A percentile compares a stretch with the other conserved stretches of the same genome.
Conservation (phyloP, 2,113 vertebrate genomes). For the Phalacrocorax pelagicus region DNA sequence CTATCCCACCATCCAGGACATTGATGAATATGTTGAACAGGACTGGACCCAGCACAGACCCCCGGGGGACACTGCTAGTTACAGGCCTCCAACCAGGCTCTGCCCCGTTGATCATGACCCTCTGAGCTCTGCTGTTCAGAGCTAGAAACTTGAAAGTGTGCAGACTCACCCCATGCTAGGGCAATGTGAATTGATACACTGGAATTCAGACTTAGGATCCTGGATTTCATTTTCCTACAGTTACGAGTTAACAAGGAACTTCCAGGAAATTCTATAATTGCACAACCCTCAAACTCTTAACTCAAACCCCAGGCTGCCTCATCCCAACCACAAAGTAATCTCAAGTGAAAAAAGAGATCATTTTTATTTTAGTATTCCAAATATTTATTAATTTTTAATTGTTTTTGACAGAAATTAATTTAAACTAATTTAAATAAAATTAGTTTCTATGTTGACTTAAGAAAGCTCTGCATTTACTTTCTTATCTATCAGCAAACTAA, state of each 20-base stretch:
- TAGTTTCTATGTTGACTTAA: background rate
- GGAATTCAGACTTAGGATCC: background rate
- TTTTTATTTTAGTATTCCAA: background rate
- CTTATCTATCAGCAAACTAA: background rate
- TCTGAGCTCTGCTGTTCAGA: no score
- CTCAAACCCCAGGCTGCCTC: background rate
- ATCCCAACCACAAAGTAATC: background rate
- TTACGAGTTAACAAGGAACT: background rate
- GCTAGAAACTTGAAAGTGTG: background rate
- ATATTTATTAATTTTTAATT: background rate
- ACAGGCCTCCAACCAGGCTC: no score
- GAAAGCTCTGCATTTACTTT: background rate
- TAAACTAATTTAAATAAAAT: background rate
- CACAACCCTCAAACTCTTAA: background rate
- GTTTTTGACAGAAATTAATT: background rate
- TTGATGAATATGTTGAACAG: no score
- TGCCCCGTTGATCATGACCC: no score
- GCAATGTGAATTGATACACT: background rate
- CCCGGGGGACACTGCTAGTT: no score
- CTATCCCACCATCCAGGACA: no score
- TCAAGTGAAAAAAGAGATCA: background rate
- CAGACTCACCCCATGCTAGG: background rate
- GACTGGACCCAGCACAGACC: no score
- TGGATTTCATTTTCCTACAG: background rate
- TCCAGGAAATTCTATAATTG: background rate